phyloP scores from a whole-genome alignment of 2,113 vertebrate species.

The Myxocyprinus asiaticus region DNA sequence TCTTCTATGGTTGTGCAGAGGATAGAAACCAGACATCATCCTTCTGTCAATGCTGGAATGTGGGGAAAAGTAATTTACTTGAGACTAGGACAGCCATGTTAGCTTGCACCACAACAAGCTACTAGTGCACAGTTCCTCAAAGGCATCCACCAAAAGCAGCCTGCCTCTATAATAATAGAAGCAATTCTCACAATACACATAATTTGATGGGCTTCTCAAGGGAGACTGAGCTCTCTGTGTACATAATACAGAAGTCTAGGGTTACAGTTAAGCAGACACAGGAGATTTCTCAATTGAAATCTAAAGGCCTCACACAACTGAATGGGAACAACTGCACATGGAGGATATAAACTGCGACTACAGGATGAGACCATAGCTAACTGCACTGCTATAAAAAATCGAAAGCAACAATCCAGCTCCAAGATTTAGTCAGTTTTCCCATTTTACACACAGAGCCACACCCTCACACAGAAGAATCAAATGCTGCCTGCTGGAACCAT shows the following conservation, averaged over 20 bases:
- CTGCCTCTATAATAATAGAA: slow-evolving; percentile 12
- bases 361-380: slow-evolving; percentile 49
- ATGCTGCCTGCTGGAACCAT: slow-evolving; percentile 46
- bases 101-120: not conserved
- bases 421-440: slow-evolving; percentile 47
- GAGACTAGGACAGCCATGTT: slow-evolving; percentile 18
- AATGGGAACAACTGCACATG: slow-evolving; percentile 42
- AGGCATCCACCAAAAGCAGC: not conserved
- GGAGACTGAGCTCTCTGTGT: slow-evolving; percentile 16
- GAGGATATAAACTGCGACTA: slow-evolving; percentile 44
- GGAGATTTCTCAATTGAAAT: slow-evolving; percentile 3
- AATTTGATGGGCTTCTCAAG: not conserved
- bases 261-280: not conserved
- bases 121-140: slow-evolving; percentile 27
- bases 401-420: slow-evolving; percentile 48
- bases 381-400: slow-evolving; percentile 57
- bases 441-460: slow-evolving; percentile 38
- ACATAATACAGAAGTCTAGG: slow-evolving; percentile 18
- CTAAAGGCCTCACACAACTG: not conserved
- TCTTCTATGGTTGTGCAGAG: slow-evolving; percentile 57
- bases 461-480: slow-evolving; percentile 51
- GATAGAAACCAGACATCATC: slow-evolving; percentile 59
- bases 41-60: slow-evolving; percentile 56
- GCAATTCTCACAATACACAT: slow-evolving; percentile 13
- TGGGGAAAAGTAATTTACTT: slow-evolving; percentile 51